A percentile compares a stretch with the other conserved stretches of the same genome.
These are phyloP conservation scores for Hipposideros larvatus DNA, from an alignment of 2,797 vertebrate species.

Conservation along the genomic window DNA sequence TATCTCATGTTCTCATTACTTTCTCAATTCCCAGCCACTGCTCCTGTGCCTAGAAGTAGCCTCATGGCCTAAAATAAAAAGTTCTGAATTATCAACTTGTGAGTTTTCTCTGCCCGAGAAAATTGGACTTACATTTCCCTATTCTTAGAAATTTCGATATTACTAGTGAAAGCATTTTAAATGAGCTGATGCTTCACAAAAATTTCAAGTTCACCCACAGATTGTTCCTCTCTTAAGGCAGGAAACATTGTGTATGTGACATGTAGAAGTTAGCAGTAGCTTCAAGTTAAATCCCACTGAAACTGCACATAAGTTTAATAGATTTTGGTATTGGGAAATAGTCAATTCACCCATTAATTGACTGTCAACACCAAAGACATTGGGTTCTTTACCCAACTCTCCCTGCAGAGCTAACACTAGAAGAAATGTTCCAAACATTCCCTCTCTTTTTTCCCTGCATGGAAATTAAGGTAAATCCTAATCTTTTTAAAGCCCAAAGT, in stretches of 20 bases:
- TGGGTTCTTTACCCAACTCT: neutral
- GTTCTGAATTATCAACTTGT: neutral
- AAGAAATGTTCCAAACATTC: neutral
- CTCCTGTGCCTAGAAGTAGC: neutral
- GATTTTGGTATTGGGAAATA: neutral
- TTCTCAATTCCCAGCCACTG: neutral
- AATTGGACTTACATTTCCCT: neutral
- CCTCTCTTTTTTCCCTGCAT: neutral
- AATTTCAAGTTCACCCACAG: neutral
- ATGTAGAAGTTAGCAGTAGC: neutral
- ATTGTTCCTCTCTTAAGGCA: neutral
- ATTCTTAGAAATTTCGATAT: neutral
- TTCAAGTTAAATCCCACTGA: neutral
- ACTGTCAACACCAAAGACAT: neutral
- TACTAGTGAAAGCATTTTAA: neutral
- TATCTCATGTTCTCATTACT: neutral
- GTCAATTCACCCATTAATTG: neutral
- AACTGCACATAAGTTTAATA: neutral
- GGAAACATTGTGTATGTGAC: neutral
- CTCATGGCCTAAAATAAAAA: neutral
- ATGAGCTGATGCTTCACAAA: neutral
- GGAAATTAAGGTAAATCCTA: neutral
- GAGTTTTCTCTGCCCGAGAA: neutral
- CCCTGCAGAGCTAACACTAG: neutral
- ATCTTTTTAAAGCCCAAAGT: neutral